These are phyloP conservation scores for Brachyalestes nurse DNA, from an alignment of 2,797 vertebrate species.

Conservation along the genomic window DNA sequence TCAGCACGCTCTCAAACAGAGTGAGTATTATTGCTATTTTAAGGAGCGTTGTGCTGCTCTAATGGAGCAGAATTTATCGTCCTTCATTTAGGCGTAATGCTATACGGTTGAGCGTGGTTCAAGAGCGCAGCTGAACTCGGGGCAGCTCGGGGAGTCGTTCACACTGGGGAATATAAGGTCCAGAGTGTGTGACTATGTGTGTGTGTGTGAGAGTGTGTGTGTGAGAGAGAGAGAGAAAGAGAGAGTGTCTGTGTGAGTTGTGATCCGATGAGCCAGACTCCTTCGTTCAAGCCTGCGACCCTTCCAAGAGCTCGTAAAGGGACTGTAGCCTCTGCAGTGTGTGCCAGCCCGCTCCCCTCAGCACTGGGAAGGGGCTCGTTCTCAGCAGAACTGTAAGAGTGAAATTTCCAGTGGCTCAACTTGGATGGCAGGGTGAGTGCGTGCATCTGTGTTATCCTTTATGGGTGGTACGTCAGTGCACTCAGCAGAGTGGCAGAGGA, in stretches of 20 bases:
- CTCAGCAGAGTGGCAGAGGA: slow-evolving; percentile 15
- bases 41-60: slow-evolving; percentile 59
- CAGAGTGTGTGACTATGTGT: slow-evolving; percentile 47
- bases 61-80: slow-evolving; percentile 66
- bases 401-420: slow-evolving; percentile 36
- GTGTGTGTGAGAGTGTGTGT: slow-evolving; percentile 44
- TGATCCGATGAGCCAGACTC: slow-evolving; percentile 42
- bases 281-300: slow-evolving; percentile 42
- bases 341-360: slow-evolving; percentile 77
- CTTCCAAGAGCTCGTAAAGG: slow-evolving; percentile 73
- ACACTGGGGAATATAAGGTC: slow-evolving; percentile 42
- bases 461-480: slow-evolving; percentile 25
- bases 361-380: slow-evolving; percentile 65
- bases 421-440: slow-evolving; percentile 6
- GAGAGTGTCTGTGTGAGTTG: slow-evolving; percentile 24
- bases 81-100: slow-evolving; percentile 59
- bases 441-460: not conserved
- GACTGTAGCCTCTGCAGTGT: slow-evolving; percentile 54
- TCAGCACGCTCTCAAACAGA: slow-evolving; percentile 59
- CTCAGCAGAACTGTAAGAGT: slow-evolving; percentile 13
- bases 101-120: slow-evolving; percentile 57
- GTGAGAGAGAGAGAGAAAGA: no score
- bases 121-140: slow-evolving; percentile 52
- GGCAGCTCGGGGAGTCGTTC: slow-evolving; percentile 43
- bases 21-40: slow-evolving; percentile 63